These are phyloP conservation scores for Discoglossus pictus DNA, from an alignment of 2,797 vertebrate species.

Conservation along the genomic window DNA sequence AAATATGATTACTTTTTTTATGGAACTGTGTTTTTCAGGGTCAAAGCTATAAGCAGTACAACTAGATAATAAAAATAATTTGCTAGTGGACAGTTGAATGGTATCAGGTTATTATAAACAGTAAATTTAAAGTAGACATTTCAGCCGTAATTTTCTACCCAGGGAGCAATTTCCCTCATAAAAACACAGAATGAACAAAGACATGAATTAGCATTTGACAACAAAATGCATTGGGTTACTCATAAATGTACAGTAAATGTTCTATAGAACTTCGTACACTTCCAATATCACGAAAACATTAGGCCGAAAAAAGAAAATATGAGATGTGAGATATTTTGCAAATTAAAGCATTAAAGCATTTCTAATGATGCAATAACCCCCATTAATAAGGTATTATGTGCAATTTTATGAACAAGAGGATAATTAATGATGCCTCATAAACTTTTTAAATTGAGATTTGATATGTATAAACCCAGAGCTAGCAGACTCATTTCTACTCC, in stretches of 20 bases:
- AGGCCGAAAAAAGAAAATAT: no score
- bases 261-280: no score
- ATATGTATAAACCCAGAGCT: no score
- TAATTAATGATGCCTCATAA: no score
- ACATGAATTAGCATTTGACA: background rate
- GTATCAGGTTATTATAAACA: constrained; percentile 61
- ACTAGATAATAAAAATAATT: constrained; percentile 60
- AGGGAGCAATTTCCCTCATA: constrained; percentile 57
- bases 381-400: no score
- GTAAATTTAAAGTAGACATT: constrained; percentile 60
- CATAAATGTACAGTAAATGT: background rate
- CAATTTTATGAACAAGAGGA: no score
- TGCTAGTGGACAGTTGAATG: constrained; percentile 56
- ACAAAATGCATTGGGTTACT: background rate
- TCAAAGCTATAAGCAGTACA: constrained; percentile 17
- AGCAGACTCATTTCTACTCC: no score
- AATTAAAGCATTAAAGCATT: no score
- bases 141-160: constrained; percentile 58
- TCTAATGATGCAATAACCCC: no score
- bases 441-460: no score
- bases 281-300: no score
- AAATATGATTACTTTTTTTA: background rate
- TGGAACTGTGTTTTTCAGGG: constrained; percentile 12
- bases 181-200: background rate
- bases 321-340: no score